Conservation (phyloP, 2,888 invertebrate genomes). For the Thelaira solivaga region DNA sequence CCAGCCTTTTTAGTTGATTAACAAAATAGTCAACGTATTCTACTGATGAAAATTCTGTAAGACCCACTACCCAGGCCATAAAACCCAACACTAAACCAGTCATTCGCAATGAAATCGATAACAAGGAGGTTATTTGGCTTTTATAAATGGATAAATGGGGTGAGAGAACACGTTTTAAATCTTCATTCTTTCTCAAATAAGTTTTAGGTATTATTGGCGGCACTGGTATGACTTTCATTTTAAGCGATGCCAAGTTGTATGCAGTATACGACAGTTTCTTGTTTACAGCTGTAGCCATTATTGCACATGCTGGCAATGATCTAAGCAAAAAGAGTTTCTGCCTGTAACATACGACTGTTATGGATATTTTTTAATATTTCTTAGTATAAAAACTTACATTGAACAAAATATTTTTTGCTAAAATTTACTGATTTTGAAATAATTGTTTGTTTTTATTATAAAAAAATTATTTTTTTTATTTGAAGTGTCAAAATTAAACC, state of each 20-base stretch:
- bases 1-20: constrained; percentile 79
- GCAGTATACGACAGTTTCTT: not conserved
- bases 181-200: constrained; percentile 84
- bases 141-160: constrained; percentile 93
- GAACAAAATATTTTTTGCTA: no score
- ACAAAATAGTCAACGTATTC: constrained; percentile 81
- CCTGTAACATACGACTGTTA: not conserved
- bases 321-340: not conserved
- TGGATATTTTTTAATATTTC: not conserved
- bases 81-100: constrained; percentile 81
- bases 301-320: not conserved
- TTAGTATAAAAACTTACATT: no score
- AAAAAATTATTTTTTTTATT: no score
- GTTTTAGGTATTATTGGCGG: constrained; percentile 77
- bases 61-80: constrained; percentile 80
- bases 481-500: no score
- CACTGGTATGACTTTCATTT: constrained; percentile 79
- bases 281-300: not conserved
- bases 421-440: no score
- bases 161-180: constrained; percentile 87
- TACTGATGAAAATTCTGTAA: constrained; percentile 81
- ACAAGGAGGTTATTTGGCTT: constrained; percentile 85
- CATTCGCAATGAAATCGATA: constrained; percentile 91
- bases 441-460: no score
- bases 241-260: constrained; percentile 70